A percentile compares a stretch with the other conserved stretches of the same genome.
Evolutionary conservation across 2,888 invertebrate species (phyloP).

Genomic region (Diarsia mendica): DNA sequence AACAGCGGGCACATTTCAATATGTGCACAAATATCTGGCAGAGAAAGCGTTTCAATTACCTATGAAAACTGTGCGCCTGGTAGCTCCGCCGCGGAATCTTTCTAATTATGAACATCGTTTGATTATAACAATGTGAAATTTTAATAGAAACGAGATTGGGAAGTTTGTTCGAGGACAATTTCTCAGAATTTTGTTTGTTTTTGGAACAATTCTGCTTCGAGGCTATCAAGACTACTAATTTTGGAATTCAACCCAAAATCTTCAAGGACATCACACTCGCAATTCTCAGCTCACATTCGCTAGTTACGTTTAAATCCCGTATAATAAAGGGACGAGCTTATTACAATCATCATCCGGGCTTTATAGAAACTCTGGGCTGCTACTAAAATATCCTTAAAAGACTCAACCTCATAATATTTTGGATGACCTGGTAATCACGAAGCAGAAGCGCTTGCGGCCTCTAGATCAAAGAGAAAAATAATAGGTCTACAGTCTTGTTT

Average conservation of each 20-base stretch:
- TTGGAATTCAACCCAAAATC: background rate
- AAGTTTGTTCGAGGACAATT: slow-evolving; percentile 21
- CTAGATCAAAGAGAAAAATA: background rate
- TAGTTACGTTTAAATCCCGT: background rate
- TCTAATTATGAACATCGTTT: slow-evolving; percentile 49
- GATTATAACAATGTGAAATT: slow-evolving; percentile 46
- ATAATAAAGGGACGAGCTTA: background rate
- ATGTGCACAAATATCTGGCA: slow-evolving; percentile 64
- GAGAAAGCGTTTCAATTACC: slow-evolving; percentile 71
- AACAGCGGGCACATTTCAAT: slow-evolving; percentile 59
- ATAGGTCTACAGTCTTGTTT: background rate
- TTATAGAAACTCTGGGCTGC: background rate
- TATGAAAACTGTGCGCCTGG: slow-evolving; percentile 72
- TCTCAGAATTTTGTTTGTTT: slow-evolving; percentile 7
- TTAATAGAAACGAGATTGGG: slow-evolving; percentile 39
- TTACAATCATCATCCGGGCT: background rate
- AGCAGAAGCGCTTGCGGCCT: background rate
- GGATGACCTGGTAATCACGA: background rate
- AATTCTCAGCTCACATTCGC: background rate
- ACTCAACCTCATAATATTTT: background rate
- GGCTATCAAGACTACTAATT: background rate
- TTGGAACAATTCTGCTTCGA: too few species aligned
- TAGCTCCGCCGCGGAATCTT: slow-evolving; percentile 42
- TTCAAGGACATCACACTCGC: background rate
- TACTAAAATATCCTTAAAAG: background rate